Conservation (phyloP, 2,797 vertebrate genomes). For the Pteronotus mesoamericanus region DNA sequence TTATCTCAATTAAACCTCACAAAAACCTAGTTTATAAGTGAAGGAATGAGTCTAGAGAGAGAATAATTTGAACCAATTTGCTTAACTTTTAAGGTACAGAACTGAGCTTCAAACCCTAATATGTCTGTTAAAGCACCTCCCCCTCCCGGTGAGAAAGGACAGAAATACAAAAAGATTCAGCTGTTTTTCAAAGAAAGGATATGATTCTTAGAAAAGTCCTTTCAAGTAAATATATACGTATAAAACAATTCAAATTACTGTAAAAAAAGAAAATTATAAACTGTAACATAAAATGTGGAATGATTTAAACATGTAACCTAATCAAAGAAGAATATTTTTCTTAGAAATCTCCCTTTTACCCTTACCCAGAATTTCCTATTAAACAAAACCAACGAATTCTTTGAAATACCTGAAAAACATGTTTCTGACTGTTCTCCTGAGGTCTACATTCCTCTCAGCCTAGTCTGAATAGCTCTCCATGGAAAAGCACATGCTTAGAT, state of each 20-base stretch:
- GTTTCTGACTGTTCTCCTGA: not conserved
- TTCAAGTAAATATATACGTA: not conserved
- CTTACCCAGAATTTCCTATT: not conserved
- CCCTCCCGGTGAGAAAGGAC: not conserved
- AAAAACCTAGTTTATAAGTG: not conserved
- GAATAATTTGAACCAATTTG: not conserved
- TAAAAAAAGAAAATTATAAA: not conserved
- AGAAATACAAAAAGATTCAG: not conserved
- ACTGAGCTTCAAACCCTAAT: not conserved
- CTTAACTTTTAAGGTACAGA: not conserved
- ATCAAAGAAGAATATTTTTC: not conserved
- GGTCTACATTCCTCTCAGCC: not conserved
- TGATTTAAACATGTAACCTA: not conserved
- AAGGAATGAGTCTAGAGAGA: not conserved
- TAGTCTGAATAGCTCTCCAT: rapidly evolving
- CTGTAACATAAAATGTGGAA: not conserved
- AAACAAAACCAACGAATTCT: not conserved
- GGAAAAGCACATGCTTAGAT: not conserved
- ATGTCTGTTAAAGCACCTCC: not conserved
- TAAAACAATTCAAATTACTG: not conserved
- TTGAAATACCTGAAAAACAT: not conserved
- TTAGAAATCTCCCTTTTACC: not conserved
- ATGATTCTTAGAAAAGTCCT: not conserved
- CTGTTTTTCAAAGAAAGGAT: not conserved
- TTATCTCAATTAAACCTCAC: not conserved